Conservation (phyloP, 2,888 invertebrate species). For the Scaptomyza polygonia region DNA sequence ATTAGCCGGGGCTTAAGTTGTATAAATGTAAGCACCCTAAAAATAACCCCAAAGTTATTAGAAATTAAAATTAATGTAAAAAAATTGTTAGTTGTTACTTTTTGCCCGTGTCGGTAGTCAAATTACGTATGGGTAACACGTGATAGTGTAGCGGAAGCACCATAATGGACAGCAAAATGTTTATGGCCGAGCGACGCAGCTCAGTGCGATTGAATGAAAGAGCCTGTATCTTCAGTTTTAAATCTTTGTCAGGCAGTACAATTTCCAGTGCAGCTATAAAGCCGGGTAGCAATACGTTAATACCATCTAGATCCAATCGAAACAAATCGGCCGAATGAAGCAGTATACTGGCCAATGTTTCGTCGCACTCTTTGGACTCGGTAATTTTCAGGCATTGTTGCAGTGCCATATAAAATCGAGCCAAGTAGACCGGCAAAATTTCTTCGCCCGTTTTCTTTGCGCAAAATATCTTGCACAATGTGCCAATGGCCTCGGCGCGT, state of each 20-base stretch:
- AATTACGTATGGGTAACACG: slow-evolving; percentile 89
- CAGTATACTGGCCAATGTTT: slow-evolving; percentile 94
- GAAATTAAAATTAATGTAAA: neutral
- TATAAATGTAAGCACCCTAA: slow-evolving; percentile 86
- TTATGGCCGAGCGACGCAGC: slow-evolving; percentile 95
- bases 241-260: slow-evolving; percentile 93
- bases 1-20: slow-evolving; percentile 90
- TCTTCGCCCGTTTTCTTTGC: slow-evolving; percentile 95
- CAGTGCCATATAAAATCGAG: slow-evolving; percentile 96
- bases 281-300: slow-evolving; percentile 94
- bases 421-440: slow-evolving; percentile 95
- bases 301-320: slow-evolving; percentile 95
- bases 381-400: slow-evolving; percentile 92
- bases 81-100: slow-evolving; percentile 72
- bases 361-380: slow-evolving; percentile 88
- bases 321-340: slow-evolving; percentile 94
- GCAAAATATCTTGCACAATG: slow-evolving; percentile 97
- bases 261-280: slow-evolving; percentile 95
- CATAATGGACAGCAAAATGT: slow-evolving; percentile 94
- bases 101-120: slow-evolving; percentile 86
- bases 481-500: slow-evolving; percentile 96
- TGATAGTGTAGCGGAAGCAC: slow-evolving; percentile 97
- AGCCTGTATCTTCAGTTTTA: slow-evolving; percentile 89
- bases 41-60: slow-evolving; percentile 6
- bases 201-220: slow-evolving; percentile 88